Evolutionary conservation across 2,113 vertebrate genomes (phyloP), one percentile per base, ranked within the genome.

Genomic region (Nothocercus julius): DNA sequence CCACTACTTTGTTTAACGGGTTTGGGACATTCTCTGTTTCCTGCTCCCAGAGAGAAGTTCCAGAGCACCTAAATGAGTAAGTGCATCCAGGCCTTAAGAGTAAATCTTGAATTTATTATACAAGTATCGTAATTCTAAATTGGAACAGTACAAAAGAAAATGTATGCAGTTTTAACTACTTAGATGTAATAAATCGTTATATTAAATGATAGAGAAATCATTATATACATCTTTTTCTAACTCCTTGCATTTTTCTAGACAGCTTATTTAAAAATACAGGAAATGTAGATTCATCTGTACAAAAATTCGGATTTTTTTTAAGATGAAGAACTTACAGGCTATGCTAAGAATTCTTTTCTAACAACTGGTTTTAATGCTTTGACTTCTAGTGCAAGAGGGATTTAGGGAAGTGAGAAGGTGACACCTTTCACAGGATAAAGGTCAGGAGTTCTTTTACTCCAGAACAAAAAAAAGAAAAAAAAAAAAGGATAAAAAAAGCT

Each of bases 201-300:
- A 95, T 77, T 88, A 86, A 94, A 92, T 69, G 77, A 96, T 96
- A 92, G 80, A 95, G 91, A 96, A 89, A 91, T 80, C 79, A 92
- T 91, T 94, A 92, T 82, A 89, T 95, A 95, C 97, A 94, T 85
- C 96, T 94, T 95, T 97, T 97, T 96, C 95, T 97, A 96, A 97
- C 66, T 97, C 90, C 94, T 98, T 96, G 93, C 93, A 96, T 97
- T 98, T 98, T 97, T 97, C 92, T 92, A 97, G 96, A 84, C 93
- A 94, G 92, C 91, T 97, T 97, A 91, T 76, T 76, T 94, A 85
- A 95, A 54, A 95, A 77, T 95, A 96, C 93, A 95, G 94, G 91
- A 94, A 89, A 88, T 89, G 90, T 91, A 91, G 92, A 93, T 95
- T 92, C 90, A 92, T 82, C 92, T 96, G 95, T 95, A 96, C 73